These are phyloP conservation scores for Halcyon chelicuti DNA, from an alignment of 2,797 vertebrate species.

Conservation along the genomic window DNA sequence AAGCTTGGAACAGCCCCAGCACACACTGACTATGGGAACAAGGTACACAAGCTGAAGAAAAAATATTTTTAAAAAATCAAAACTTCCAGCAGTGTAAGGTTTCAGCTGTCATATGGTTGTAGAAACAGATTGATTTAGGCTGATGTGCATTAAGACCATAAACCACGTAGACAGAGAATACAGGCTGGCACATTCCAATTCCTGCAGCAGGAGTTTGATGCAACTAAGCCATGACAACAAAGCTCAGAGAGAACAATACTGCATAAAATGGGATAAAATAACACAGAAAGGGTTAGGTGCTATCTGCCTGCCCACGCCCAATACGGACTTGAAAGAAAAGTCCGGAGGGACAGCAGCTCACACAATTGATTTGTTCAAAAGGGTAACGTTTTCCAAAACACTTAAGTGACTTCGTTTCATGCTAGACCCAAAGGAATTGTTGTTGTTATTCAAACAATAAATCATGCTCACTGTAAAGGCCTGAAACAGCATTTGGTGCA, in stretches of 20 bases:
- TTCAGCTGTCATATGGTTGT: not conserved
- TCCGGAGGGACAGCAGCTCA: not conserved
- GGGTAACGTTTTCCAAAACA: not conserved
- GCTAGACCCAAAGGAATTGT: not conserved
- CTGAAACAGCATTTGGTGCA: not conserved
- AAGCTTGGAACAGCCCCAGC: not conserved
- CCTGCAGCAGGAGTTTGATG: not conserved
- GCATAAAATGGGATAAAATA: conserved; percentile 26
- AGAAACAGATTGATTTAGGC: not conserved
- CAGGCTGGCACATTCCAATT: not conserved
- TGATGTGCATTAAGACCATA: not conserved
- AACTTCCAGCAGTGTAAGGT: not conserved
- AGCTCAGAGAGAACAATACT: conserved; percentile 12
- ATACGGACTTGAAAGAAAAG: not conserved
- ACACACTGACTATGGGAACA: not conserved
- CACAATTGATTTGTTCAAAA: not conserved
- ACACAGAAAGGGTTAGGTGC: not conserved
- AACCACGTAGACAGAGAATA: not conserved
- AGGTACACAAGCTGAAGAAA: not conserved
- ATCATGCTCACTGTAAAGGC: not conserved
- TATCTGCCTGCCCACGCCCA: not conserved
- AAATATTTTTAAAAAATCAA: not conserved
- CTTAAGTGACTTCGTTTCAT: not conserved
- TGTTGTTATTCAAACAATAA: not conserved
- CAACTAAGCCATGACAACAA: conserved; percentile 1